Evolutionary conservation across 2,113 vertebrate species (phyloP).

Genomic region (Apeltes quadracus): DNA sequence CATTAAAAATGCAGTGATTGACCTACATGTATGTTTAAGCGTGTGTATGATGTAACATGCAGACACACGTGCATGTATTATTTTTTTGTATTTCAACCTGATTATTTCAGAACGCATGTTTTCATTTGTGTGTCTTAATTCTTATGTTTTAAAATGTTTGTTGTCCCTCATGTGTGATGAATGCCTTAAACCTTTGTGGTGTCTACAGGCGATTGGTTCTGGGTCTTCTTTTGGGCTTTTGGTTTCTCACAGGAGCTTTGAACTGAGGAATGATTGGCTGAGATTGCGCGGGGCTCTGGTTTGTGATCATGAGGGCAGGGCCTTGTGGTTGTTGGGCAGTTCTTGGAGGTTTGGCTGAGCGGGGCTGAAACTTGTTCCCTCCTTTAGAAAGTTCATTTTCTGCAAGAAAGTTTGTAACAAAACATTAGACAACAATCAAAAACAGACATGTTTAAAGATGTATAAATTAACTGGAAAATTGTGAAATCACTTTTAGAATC

Average conservation of each 20-base stretch:
- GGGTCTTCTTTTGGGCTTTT: constrained; percentile 60
- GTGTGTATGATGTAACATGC: too few relatives aligned
- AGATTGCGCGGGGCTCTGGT: constrained; percentile 8
- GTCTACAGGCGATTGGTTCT: constrained; percentile 60
- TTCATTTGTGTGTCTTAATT: neutral
- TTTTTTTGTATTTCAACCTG: too few relatives aligned
- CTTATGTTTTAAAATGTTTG: neutral
- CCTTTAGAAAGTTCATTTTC: constrained; percentile 63
- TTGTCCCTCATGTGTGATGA: neutral
- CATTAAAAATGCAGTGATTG: neutral
- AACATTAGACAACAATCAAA: neutral
- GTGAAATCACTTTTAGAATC: neutral
- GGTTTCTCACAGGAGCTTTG: constrained; percentile 32
- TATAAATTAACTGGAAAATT: neutral
- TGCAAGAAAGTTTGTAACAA: constrained; percentile 30
- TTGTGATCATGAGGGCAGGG: neutral
- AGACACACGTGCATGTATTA: too few relatives aligned
- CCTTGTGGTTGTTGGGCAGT: constrained; percentile 6
- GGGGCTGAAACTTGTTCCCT: constrained; percentile 42
- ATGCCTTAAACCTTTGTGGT: constrained; percentile 44
- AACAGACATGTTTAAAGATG: neutral
- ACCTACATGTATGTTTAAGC: too few relatives aligned
- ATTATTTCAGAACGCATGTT: neutral
- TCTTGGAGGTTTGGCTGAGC: constrained; percentile 49
- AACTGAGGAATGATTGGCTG: constrained; percentile 51